Conservation (phyloP, 2,797 vertebrate genomes). For the Tauraco hartlaubi region DNA sequence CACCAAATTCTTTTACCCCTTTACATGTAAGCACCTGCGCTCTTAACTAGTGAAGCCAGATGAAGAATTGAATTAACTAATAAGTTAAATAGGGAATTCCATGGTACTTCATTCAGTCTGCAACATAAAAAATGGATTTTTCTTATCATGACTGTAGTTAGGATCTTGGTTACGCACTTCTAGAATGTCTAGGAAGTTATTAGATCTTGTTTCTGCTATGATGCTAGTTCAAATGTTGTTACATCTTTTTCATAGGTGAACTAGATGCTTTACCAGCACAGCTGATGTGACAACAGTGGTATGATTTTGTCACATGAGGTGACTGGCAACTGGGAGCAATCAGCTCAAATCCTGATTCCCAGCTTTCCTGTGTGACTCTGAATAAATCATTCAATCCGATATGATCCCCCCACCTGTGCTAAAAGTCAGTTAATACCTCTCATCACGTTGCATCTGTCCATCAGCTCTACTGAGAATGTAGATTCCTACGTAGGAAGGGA, state of each 20-base stretch:
- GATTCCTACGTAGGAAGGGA: not conserved
- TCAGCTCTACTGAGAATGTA: not conserved
- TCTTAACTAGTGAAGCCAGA: not conserved
- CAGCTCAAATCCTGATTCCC: not conserved
- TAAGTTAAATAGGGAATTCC: not conserved
- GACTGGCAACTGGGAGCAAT: not conserved
- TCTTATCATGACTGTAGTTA: not conserved
- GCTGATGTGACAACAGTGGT: not conserved
- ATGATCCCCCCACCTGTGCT: accelerated
- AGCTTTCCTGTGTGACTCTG: not conserved
- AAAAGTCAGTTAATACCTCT: not conserved
- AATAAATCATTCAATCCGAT: not conserved
- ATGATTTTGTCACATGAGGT: not conserved
- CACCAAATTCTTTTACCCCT: not conserved
- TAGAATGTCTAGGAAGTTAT: not conserved
- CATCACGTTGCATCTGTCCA: no score
- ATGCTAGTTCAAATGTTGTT: not conserved
- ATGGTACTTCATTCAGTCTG: not conserved
- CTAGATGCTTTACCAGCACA: not conserved
- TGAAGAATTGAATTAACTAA: not conserved
- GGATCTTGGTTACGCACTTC: not conserved
- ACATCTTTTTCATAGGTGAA: not conserved
- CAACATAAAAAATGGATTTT: not conserved
- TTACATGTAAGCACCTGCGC: not conserved
- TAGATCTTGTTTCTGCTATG: not conserved